Conservation (phyloP, 2,888 invertebrate species). For the Odiellus spinosus region DNA sequence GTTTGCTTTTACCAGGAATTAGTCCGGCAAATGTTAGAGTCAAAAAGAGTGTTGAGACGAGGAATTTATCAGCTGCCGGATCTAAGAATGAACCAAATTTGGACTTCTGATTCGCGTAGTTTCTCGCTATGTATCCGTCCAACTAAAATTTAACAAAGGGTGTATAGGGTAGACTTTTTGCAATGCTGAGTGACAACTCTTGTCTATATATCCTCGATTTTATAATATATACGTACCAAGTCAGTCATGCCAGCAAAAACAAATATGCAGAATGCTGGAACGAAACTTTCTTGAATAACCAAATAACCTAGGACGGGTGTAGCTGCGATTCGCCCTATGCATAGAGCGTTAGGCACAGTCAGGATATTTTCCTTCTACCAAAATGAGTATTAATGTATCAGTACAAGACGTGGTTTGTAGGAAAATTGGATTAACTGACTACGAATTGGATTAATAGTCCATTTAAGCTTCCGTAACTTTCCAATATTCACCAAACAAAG, state of each 20-base stretch:
- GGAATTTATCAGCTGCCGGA: constrained; percentile 89
- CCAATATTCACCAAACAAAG: too few relatives aligned
- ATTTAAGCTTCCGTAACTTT: too few relatives aligned
- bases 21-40: constrained; percentile 68
- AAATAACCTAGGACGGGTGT: constrained; percentile 81
- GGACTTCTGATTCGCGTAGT: constrained; percentile 75
- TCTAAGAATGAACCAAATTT: constrained; percentile 88
- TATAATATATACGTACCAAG: constrained; percentile 43
- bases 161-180: constrained; percentile 19
- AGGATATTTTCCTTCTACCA: constrained; percentile 57
- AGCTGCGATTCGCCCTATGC: constrained; percentile 61
- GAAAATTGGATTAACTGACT: too few relatives aligned
- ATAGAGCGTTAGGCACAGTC: constrained; percentile 84
- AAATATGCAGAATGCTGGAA: constrained; percentile 60
- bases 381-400: too few relatives aligned
- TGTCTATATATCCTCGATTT: too few relatives aligned
- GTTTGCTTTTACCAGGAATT: constrained; percentile 64
- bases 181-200: too few relatives aligned
- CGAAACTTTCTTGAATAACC: constrained; percentile 62
- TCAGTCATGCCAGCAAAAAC: constrained; percentile 79
- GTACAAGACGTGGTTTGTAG: too few relatives aligned
- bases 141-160: too few relatives aligned
- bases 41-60: constrained; percentile 74
- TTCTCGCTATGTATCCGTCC: constrained; percentile 92
- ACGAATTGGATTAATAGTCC: too few relatives aligned